Conservation (phyloP, 2,888 invertebrate genomes). For the Lottia gigantea region DNA sequence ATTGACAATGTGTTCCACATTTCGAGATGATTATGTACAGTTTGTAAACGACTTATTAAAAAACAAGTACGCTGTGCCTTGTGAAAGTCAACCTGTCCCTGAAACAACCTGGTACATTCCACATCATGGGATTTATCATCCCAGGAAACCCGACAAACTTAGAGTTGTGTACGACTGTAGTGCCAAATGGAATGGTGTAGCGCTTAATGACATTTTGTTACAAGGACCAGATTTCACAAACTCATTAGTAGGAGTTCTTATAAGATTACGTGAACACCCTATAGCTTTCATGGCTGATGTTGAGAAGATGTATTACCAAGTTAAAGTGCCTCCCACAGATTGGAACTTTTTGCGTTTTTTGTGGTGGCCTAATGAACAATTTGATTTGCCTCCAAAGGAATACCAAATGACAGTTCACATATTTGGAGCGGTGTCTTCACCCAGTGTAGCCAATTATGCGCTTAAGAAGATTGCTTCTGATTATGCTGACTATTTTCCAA, state of each 20-base stretch:
- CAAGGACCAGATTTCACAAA: constrained; percentile 25
- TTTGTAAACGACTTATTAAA: constrained; percentile 18
- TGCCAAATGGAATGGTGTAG: constrained; percentile 15
- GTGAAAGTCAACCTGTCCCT: neutral
- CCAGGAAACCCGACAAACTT: constrained; percentile 22
- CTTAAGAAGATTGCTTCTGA: neutral
- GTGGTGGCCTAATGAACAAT: constrained; percentile 16
- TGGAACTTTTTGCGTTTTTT: constrained; percentile 16
- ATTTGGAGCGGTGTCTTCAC: constrained; percentile 8
- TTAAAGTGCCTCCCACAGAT: constrained; percentile 17
- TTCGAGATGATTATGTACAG: constrained; percentile 14
- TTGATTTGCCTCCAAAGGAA: neutral
- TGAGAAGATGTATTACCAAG: constrained; percentile 20
- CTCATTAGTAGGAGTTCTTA: constrained; percentile 19
- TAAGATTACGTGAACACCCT: constrained; percentile 15
- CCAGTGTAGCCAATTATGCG: constrained; percentile 11
- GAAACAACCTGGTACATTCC: constrained; percentile 21
- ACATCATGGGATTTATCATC: constrained; percentile 24
- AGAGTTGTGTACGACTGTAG: constrained; percentile 18
- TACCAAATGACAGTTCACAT: constrained; percentile 12
- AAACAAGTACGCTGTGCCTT: constrained; percentile 8
- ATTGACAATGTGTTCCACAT: neutral
- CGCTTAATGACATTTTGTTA: constrained; percentile 18
- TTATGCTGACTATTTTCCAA: neutral
- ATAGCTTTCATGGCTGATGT: constrained; percentile 24